phyloP scores from a whole-genome alignment of 2,888 invertebrate species.

The Ernsta delagoae region DNA sequence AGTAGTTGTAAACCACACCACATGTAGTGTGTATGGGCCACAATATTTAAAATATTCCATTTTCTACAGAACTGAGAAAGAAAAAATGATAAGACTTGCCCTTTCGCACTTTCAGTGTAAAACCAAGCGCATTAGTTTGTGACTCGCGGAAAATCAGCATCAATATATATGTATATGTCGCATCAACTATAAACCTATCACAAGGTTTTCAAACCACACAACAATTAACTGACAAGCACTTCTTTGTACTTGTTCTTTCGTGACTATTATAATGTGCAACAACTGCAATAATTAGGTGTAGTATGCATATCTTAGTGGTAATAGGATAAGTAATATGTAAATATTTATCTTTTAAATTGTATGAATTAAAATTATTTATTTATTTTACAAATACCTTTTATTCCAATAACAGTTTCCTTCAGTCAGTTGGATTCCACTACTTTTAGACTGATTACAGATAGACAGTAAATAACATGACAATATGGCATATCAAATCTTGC shows the following conservation, averaged over 20 bases:
- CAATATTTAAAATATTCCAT: too few species aligned
- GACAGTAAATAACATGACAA: not conserved
- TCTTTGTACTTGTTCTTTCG: too few species aligned
- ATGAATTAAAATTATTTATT: slow-evolving; percentile 36
- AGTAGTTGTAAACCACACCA: too few species aligned
- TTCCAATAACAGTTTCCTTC: not conserved
- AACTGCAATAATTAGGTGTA: slow-evolving; percentile 33
- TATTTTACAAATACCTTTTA: slow-evolving; percentile 8
- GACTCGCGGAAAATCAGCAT: too few species aligned
- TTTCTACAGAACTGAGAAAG: too few species aligned
- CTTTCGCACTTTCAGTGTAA: too few species aligned
- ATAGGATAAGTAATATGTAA: slow-evolving; percentile 31
- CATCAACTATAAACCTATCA: too few species aligned
- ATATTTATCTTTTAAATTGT: slow-evolving; percentile 34
- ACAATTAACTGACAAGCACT: too few species aligned
- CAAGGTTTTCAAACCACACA: too few species aligned
- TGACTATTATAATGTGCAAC: not conserved
- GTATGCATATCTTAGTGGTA: slow-evolving; percentile 13
- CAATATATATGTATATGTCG: too few species aligned
- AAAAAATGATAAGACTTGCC: too few species aligned
- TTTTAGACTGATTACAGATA: not conserved
- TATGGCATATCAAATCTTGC: not conserved
- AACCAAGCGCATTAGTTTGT: too few species aligned
- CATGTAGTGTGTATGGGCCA: not conserved
- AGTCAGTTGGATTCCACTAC: not conserved